Conservation (phyloP, 2,797 vertebrate genomes). For the Pyrocephalus nanus region DNA sequence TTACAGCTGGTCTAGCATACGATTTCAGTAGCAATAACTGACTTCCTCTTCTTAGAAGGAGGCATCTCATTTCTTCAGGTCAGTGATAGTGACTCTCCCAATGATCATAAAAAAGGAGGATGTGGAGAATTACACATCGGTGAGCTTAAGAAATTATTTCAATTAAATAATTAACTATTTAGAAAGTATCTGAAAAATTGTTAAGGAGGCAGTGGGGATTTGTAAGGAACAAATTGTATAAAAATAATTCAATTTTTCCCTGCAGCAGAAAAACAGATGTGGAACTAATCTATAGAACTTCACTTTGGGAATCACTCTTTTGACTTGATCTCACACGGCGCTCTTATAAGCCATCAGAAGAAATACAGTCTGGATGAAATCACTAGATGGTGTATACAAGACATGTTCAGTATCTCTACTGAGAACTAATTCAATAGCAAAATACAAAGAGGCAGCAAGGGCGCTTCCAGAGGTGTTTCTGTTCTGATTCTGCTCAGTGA, state of each 20-base stretch:
- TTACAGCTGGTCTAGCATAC: neutral
- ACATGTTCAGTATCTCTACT: neutral
- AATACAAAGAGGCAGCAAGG: neutral
- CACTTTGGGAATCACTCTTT: neutral
- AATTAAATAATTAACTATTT: neutral
- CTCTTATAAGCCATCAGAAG: neutral
- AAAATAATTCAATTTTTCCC: conserved; percentile 15
- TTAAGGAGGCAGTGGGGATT: neutral
- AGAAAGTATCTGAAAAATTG: neutral
- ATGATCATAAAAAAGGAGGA: neutral
- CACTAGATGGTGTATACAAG: neutral
- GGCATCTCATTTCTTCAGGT: neutral
- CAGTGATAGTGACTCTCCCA: neutral
- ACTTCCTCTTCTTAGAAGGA: neutral
- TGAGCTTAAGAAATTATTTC: neutral
- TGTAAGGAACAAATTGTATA: neutral
- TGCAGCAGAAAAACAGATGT: neutral
- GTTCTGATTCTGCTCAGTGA: neutral
- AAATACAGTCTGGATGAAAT: neutral
- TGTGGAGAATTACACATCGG: neutral
- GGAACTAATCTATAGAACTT: neutral
- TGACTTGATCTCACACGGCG: neutral
- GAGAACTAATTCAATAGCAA: neutral
- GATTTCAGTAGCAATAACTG: neutral
- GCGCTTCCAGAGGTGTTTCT: neutral